A percentile compares a stretch with the other conserved stretches of the same genome.
Evolutionary conservation across 2,888 invertebrate genomes (phyloP).

Genomic region (Troglohyphantes excavatus): DNA sequence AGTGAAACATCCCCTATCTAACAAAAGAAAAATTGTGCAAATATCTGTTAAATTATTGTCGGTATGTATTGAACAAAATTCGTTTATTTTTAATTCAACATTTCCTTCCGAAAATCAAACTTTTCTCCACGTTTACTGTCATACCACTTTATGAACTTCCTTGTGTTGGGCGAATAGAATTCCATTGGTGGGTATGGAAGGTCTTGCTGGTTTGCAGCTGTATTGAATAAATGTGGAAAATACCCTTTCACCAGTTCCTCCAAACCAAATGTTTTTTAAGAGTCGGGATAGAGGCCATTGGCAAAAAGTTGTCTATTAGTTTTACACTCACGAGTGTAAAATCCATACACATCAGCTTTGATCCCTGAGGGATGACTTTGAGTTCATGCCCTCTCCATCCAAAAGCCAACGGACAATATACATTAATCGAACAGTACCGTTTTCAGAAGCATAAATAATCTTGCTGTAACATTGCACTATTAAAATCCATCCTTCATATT

Average conservation of each 20-base stretch:
- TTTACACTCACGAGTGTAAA: not conserved
- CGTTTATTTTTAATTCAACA: too few relatives aligned
- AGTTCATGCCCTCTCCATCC: conserved; percentile 4
- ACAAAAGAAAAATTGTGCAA: too few relatives aligned
- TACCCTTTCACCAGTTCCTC: conserved; percentile 49
- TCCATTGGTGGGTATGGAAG: not conserved
- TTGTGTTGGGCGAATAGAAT: conserved; percentile 31
- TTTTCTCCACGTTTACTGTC: not conserved
- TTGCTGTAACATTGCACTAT: too few relatives aligned
- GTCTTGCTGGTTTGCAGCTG: conserved; percentile 17
- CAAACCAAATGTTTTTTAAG: conserved; percentile 20
- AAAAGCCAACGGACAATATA: too few relatives aligned
- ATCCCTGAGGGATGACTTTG: conserved; percentile 17
- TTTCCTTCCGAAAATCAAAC: conserved; percentile 45
- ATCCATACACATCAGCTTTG: conserved; percentile 2
- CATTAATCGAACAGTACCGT: too few relatives aligned
- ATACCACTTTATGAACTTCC: conserved; percentile 30
- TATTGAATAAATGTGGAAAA: conserved; percentile 62
- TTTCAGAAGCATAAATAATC: too few relatives aligned
- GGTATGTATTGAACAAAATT: too few relatives aligned
- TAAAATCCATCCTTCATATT: too few relatives aligned
- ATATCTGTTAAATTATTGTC: too few relatives aligned
- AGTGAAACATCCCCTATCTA: too few relatives aligned
- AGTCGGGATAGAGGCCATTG: conserved; percentile 51
- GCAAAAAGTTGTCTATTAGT: conserved; percentile 61